Evolutionary conservation across 2,797 vertebrate species (phyloP).

Genomic region (Melanotaenia boesemani): DNA sequence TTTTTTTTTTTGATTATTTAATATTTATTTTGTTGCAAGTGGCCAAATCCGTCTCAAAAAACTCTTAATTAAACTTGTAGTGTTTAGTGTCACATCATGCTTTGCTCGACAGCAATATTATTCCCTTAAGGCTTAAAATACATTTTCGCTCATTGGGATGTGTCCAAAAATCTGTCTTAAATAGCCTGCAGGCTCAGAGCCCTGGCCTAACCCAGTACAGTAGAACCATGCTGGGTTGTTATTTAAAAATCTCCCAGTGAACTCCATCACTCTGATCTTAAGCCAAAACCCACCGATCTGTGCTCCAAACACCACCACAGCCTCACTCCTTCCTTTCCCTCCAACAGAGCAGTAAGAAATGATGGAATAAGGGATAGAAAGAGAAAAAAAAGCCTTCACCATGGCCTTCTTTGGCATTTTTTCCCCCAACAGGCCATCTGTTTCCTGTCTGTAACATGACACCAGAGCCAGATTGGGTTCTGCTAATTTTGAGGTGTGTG

Average conservation of each 20-base stretch:
- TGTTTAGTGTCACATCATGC: conserved; percentile 19
- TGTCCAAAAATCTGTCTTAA: conserved; percentile 42
- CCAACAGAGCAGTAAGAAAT: conserved; percentile 55
- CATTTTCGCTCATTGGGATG: conserved; percentile 31
- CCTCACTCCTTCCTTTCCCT: conserved; percentile 52
- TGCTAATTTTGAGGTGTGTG: conserved; percentile 48
- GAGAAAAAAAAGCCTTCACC: conserved; percentile 39
- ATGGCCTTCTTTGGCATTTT: conserved; percentile 64
- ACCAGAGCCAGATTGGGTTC: conserved; percentile 58
- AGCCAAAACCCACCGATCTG: conserved; percentile 68
- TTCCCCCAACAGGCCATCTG: conserved; percentile 70
- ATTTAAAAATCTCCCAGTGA: conserved; percentile 68
- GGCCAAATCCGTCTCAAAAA: neutral
- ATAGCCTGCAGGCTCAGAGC: conserved; percentile 52
- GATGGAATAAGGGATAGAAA: conserved; percentile 47
- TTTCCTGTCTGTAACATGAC: conserved; percentile 79
- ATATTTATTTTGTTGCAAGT: neutral
- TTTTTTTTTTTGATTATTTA: neutral
- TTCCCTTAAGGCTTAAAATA: conserved; percentile 34
- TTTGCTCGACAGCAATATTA: conserved; percentile 16
- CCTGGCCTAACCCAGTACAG: conserved; percentile 46
- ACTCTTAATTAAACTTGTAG: neutral
- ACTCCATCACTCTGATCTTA: conserved; percentile 69
- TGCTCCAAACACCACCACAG: conserved; percentile 57
- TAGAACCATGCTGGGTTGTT: conserved; percentile 56